Base-by-base conservation (phyloP, 2,888 invertebrate genomes). In the Teleogryllus oceanicus region DNA sequence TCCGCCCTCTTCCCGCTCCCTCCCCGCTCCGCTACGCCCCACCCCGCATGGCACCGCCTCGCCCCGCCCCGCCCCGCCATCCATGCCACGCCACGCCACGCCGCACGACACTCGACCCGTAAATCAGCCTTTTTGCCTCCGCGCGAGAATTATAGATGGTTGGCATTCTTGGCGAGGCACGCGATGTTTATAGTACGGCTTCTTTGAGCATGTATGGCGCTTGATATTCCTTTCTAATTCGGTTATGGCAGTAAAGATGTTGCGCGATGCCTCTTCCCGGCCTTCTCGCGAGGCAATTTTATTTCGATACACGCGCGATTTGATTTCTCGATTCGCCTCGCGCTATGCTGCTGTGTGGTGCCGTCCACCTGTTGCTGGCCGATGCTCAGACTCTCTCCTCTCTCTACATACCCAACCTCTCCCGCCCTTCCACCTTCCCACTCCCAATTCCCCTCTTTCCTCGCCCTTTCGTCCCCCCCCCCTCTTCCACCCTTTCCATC, bases 241-340 rank as follows among this genome's bases (percentile, higher is more conserved):
- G 62, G 62, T n/a, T 62, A n/a, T 18, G 62, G 62, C n/a, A 62
- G n/a, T 62, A 62, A 62, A 62, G 62, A 18, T 62, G 62, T 62
- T n/a, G 62, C 16, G 62, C 13, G 62, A 37, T 37, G 37, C 37
- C 37, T 37, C 37, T 37, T 37, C 37, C 37, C 37, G 37, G 37
- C 8, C 37, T 37, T 8, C 62, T 62, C 5, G 62, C 62, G 13
- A 62, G 62, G 62, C 62, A 62, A 62, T 62, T 18, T 62, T 18
- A 62, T 62, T 62, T 18, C n/a, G n/a, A 62, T 62, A 62, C 62
- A 62, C n/a, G 62, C 37, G 62, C 62, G 62, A 18, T 62, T 13
- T 62, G 62, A 18, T 62, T 62, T 62, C n/a, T 62, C 62, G 62
- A 62, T 62, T 62, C 62, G 62, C n/a, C 16, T 62, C 62, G 62